Base-by-base conservation (phyloP, 2,888 invertebrate species). In the Orgyia antiqua region DNA sequence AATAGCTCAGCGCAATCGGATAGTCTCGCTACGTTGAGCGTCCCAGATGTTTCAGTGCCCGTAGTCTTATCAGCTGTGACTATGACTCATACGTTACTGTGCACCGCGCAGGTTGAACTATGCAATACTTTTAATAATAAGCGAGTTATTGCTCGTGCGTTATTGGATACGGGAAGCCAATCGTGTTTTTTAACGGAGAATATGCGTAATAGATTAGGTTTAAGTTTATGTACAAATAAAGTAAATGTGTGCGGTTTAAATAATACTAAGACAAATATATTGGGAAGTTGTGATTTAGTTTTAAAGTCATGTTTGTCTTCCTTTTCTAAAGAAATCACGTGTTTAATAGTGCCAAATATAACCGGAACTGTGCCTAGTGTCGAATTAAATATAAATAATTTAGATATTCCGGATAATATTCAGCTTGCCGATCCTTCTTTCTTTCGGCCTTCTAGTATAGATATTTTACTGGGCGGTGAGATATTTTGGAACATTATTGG, bases 131-230 rank as follows among this genome's bases (percentile, higher is more conserved):
- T 8, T 10, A 23, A 13, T 15, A 13, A 29, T 6, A n/a, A 29
- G 23, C 2, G 15, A 15, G 21, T 23, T 23, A 7, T 29, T 23
- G 23, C 8, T 29, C 21, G 29, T 9, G 29, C 29, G 13, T 18
- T 30, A 19, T 10, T 35, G 7, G 27, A 35, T 7, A 25, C 31
- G 12, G 31, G 31, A 3, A 31, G 25, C 8, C 31, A 31, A 10
- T 31, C 25, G 0, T 31, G 25, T 19, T 31, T 31, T 11, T 1
- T 31, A 6, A 25, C 31, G 1, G 31, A 31, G 12, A 31, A 18
- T 7, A 8, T 31, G 21, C 25, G 21, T 26, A 24, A 6, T 4
- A 30, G 12, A 9, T 24, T 30, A 12, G 18, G 11, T 6, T 6
- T 30, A 10, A n/a, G n/a, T n/a, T n/a, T n/a, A n/a, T n/a, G n/a